These are phyloP conservation scores for Armadillidium nasatum DNA, from an alignment of 1,140 invertebrate species.

Conservation along the genomic window DNA sequence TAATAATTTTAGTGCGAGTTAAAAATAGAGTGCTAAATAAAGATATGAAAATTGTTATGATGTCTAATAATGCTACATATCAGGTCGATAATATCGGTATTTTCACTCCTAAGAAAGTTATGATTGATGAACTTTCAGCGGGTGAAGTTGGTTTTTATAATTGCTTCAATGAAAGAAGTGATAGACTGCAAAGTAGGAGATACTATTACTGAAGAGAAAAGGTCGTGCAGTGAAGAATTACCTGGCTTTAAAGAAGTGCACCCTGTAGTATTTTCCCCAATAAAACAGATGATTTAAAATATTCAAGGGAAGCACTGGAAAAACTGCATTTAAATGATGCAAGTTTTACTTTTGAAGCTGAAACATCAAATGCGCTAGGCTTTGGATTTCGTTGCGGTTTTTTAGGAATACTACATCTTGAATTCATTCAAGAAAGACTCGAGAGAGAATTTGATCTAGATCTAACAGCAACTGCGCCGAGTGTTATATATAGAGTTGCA, in stretches of 20 bases:
- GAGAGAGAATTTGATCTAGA: constrained; percentile 30
- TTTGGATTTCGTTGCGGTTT: constrained; percentile 42
- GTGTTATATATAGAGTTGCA: constrained; percentile 25
- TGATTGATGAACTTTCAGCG: too few relatives aligned
- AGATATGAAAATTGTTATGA: too few relatives aligned
- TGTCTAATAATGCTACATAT: too few relatives aligned
- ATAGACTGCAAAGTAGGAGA: too few relatives aligned
- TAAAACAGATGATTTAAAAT: constrained; percentile 39
- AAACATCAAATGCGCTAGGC: constrained; percentile 43
- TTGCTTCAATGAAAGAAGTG: background rate
- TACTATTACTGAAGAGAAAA: constrained; percentile 39
- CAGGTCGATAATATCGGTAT: too few relatives aligned
- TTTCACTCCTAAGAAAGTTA: too few relatives aligned
- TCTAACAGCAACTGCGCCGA: constrained; percentile 33
- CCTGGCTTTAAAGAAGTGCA: constrained; percentile 37
- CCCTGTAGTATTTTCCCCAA: constrained; percentile 36
- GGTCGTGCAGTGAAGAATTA: constrained; percentile 22
- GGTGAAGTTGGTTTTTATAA: too few relatives aligned
- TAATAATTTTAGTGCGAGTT: too few relatives aligned
- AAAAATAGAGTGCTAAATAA: too few relatives aligned
- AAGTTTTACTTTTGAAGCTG: constrained; percentile 39
- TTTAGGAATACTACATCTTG: constrained; percentile 12
- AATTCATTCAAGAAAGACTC: constrained; percentile 38
- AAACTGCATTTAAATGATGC: constrained; percentile 44
- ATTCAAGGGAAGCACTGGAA: constrained; percentile 36